Evolutionary conservation across 2,797 vertebrate species (phyloP), one percentile per base, ranked within the genome.

Genomic region (Tokudaia tokunoshimensis): DNA sequence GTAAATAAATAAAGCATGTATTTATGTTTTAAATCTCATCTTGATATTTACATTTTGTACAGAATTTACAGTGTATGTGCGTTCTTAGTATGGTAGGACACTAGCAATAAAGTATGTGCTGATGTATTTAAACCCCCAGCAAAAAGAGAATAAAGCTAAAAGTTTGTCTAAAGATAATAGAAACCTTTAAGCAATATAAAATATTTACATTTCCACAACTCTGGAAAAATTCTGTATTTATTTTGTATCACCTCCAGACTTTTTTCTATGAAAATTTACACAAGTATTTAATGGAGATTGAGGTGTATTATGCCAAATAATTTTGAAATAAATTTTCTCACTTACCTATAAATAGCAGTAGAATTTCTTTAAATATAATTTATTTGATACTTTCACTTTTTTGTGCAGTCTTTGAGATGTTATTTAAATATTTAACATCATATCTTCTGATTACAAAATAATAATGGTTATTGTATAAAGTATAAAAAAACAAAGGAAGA

Each of bases 341-440:
- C 4, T 92, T 94, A 74, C 1, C 76, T 78, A 57, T 82, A 91
- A 95, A 93, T 31, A 89, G 74, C 37, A 94, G 9, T 84, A 93
- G 61, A 95, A 34, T 86, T 96, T 90, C 89, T 72, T 91, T 96
- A 15, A 92, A 26, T 83, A 52, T 80, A 55, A 93, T 22, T 86
- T 96, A 86, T 65, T 81, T 90, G 90, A 85, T 26, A 13, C 63
- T 55, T 67, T 47, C 1, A 7, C 29, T 87, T 94, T 95, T 82
- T 63, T 34, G 37, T 85, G 65, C 52, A n/a, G 0, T 31, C 88
- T 86, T 93, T 88, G 8, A 57, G 84, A 63, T 82, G 70, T 29
- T 70, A 92, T 80, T 96, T 96, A 75, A 82, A 79, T 61, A 92
- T 83, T 96, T 96, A 70, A 82, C 75, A 90, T 81, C 65, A 52